Percentiles rank a stretch among this genome's conserved stretches.
These are phyloP conservation scores for Oryzias celebensis DNA, from an alignment of 2,113 vertebrate species.

Conservation along the genomic window DNA sequence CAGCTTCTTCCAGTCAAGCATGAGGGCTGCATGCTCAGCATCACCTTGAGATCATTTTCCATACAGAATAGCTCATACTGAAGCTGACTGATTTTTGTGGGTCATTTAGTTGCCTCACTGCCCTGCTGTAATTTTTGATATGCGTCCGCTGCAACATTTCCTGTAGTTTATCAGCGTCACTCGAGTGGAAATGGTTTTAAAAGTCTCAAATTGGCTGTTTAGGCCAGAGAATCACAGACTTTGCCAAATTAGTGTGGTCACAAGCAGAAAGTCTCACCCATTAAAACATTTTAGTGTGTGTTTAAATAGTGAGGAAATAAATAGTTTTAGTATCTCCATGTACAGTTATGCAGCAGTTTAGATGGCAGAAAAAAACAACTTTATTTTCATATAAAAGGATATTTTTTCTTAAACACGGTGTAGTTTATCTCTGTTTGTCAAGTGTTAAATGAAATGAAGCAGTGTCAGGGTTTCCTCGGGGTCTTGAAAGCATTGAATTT, in stretches of 20 bases:
- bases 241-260: not conserved
- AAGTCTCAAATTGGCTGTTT: conserved; percentile 2
- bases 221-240: not conserved
- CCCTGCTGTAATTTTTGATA: not conserved
- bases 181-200: not conserved
- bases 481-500: too few relatives aligned
- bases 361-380: too few relatives aligned
- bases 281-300: not conserved
- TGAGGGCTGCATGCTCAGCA: too few relatives aligned
- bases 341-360: too few relatives aligned
- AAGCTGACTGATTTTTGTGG: not conserved
- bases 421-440: too few relatives aligned
- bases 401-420: too few relatives aligned
- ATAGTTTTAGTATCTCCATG: too few relatives aligned
- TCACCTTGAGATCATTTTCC: too few relatives aligned
- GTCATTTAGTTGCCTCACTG: not conserved
- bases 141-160: conserved; percentile 1
- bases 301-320: not conserved
- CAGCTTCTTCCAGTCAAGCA: too few relatives aligned
- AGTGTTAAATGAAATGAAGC: too few relatives aligned
- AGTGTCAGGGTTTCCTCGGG: too few relatives aligned
- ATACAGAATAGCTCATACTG: not conserved
- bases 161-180: not conserved
- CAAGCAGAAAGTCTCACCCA: not conserved
- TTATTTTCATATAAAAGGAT: too few relatives aligned